Base-by-base conservation (phyloP, 2,888 invertebrate species). In the Meta bourneti region DNA sequence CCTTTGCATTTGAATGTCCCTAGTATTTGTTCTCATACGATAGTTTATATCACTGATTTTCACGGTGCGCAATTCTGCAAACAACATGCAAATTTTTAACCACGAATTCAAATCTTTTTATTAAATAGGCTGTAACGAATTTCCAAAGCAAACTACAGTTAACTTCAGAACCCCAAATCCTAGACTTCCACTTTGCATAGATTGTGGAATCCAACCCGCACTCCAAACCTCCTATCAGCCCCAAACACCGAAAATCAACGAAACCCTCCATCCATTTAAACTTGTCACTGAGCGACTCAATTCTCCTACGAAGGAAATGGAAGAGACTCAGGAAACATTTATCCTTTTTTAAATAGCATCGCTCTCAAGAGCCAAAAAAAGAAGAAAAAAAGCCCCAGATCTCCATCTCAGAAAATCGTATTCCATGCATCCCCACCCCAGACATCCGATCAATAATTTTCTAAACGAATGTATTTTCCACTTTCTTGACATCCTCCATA, bases 391-490 rank as follows among this genome's bases (percentile, higher is more conserved):
- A 61, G 16, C 61, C 61, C 61, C 61, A 61, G 61, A 61, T 61
- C 61, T 61, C 61, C 61, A 61, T 61, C 61, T 61, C 61, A 16
- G 16, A 61, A 61, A 16, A 61, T 34, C 34, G 34, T 34, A 34
- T 34, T 34, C 34, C 34, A 2, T 6, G 51, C 19, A 77, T n/a
- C 49, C 77, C 19, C 11, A 61, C 61, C 80, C 34, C 34, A 5
- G 70, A 69, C 48, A 78, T 13, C 19, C 69, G 72, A 87, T 87
- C 87, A 72, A 87, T 87, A 87, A 87, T 87, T 78, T 87, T 71
- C 71, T 87, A 80, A 87, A 71, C 85, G 77, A 86, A 86, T 86
- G 85, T 80, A 52, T 80, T 87, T 54, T 54, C 61, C 72, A 71
- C 70, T 78, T 80, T 72, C 79, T 79, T 87, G 87, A 87, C 80